Percentiles rank a stretch among this genome's conserved stretches.
Conservation (phyloP, 2,797 vertebrate species). For the Chelon auratus region DNA sequence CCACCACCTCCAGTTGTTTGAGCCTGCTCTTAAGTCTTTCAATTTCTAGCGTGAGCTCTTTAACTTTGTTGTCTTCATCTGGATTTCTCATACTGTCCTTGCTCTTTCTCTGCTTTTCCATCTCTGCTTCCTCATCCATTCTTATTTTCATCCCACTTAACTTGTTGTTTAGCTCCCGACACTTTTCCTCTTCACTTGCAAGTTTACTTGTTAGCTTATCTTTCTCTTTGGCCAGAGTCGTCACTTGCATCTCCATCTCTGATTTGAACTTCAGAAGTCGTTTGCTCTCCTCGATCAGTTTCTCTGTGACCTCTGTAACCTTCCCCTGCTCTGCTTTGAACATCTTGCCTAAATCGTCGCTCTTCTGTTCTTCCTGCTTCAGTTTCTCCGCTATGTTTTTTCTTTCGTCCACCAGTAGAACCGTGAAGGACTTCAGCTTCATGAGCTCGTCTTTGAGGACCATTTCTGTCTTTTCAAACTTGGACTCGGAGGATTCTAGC, state of each 20-base stretch:
- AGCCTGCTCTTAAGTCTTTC: constrained; percentile 91
- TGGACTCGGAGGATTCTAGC: constrained; percentile 89
- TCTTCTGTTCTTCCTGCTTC: constrained; percentile 92
- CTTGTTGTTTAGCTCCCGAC: constrained; percentile 84
- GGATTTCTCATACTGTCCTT: constrained; percentile 69
- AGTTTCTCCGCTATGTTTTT: constrained; percentile 93
- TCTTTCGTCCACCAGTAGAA: constrained; percentile 94
- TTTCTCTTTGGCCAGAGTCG: constrained; percentile 86
- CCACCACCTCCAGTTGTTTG: constrained; percentile 94
- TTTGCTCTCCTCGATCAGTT: constrained; percentile 97
- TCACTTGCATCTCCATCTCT: constrained; percentile 93
- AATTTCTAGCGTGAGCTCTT: constrained; percentile 90
- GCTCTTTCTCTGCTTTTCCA: constrained; percentile 82
- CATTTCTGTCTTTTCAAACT: constrained; percentile 89
- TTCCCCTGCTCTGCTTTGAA: constrained; percentile 93
- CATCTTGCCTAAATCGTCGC: constrained; percentile 87
- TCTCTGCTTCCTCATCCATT: constrained; percentile 88
- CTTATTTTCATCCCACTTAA: constrained; percentile 87
- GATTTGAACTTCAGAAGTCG: constrained; percentile 94
- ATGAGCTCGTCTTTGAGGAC: constrained; percentile 92
- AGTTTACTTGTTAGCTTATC: constrained; percentile 88
- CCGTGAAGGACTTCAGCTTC: constrained; percentile 93
- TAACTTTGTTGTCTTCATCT: constrained; percentile 90
- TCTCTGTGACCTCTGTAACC: constrained; percentile 96
- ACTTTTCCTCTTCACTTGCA: constrained; percentile 88